A percentile compares a stretch with the other conserved stretches of the same genome.
Evolutionary conservation across 2,797 vertebrate species (phyloP).

Genomic region (Melanogrammus aeglefinus): DNA sequence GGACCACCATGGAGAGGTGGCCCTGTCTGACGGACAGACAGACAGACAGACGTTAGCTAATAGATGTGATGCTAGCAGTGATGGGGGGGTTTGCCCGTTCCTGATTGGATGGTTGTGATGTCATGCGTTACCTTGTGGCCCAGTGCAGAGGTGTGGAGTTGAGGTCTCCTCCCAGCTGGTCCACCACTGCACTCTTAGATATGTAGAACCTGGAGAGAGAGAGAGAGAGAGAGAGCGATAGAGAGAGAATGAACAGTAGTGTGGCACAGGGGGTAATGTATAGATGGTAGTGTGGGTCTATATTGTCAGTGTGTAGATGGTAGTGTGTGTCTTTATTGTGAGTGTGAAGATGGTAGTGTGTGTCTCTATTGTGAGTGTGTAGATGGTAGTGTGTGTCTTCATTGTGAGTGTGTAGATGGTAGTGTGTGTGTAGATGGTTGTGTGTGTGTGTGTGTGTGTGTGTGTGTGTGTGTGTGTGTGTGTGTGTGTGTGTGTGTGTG

Average conservation of each 20-base stretch:
- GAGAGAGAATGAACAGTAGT: not conserved
- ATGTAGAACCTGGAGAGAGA: constrained; percentile 86
- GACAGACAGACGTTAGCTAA: constrained; percentile 1
- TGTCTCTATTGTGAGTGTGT: too few relatives aligned
- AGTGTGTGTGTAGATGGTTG: too few relatives aligned
- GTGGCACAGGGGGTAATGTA: not conserved
- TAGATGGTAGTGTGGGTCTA: too few relatives aligned
- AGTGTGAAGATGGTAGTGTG: too few relatives aligned
- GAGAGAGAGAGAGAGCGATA: not conserved
- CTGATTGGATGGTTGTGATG: not conserved
- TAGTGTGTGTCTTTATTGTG: too few relatives aligned
- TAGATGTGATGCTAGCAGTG: not conserved
- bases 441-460: too few relatives aligned
- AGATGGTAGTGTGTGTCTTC: too few relatives aligned
- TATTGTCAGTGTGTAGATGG: not conserved
- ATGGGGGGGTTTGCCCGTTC: not conserved
- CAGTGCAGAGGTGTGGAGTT: constrained; percentile 98
- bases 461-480: too few relatives aligned
- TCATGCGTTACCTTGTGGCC: constrained; percentile 87
- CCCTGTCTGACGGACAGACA: constrained; percentile 80
- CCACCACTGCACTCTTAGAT: constrained; percentile 96
- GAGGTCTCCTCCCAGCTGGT: constrained; percentile 96
- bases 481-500: too few relatives aligned
- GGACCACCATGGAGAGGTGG: constrained; percentile 98
- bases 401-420: not conserved